These are phyloP conservation scores for Criorhina ranunculi DNA, from an alignment of 2,888 invertebrate species.

Conservation along the genomic window DNA sequence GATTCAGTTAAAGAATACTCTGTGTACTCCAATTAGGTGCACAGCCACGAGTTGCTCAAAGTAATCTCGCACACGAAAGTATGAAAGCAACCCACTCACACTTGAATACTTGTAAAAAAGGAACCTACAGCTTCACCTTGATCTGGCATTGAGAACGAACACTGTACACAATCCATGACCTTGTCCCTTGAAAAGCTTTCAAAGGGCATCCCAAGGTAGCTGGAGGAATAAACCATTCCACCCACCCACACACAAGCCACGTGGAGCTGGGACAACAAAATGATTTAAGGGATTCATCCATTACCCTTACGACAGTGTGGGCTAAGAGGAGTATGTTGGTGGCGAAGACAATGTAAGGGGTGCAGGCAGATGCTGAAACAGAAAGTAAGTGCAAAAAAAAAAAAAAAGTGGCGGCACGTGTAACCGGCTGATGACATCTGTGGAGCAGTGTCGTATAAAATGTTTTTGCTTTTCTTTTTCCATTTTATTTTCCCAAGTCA, in stretches of 20 bases:
- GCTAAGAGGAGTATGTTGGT: neutral
- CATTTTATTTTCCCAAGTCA: constrained; percentile 19
- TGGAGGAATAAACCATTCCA: constrained; percentile 19
- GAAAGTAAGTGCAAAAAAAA: constrained; percentile 32
- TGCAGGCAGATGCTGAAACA: constrained; percentile 14
- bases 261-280: constrained; percentile 64
- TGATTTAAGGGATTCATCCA: constrained; percentile 67
- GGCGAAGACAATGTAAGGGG: neutral
- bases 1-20: neutral
- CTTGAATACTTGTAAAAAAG: constrained; percentile 14
- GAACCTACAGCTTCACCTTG: constrained; percentile 65
- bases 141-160: constrained; percentile 66
- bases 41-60: constrained; percentile 48
- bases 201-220: constrained; percentile 72
- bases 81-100: constrained; percentile 24
- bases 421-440: constrained; percentile 53
- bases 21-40: neutral
- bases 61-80: constrained; percentile 15
- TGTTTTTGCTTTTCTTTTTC: neutral
- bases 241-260: constrained; percentile 35
- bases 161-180: constrained; percentile 72
- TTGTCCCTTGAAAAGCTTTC: constrained; percentile 72
- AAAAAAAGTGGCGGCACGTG: constrained; percentile 57
- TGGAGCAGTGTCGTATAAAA: constrained; percentile 19
- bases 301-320: constrained; percentile 14